Evolutionary conservation across 2,113 vertebrate species (phyloP).

Genomic region (Ancistrus triradiatus): DNA sequence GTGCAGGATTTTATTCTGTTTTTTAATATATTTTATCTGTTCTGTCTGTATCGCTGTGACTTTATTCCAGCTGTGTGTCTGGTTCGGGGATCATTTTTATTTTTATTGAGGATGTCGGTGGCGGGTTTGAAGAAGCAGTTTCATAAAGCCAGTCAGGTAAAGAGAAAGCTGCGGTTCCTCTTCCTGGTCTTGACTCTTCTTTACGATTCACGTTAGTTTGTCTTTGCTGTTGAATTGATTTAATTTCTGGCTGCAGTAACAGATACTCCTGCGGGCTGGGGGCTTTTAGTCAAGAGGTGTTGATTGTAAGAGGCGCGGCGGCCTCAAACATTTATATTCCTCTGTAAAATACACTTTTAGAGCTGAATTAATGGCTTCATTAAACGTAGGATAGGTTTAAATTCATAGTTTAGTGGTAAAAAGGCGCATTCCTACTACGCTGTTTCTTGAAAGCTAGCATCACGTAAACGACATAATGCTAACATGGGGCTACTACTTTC

Average conservation of each 20-base stretch:
- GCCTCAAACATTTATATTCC: not conserved
- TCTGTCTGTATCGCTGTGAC: too few species aligned
- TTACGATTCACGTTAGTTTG: not conserved
- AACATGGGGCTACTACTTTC: not conserved
- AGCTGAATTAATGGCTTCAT: too few species aligned
- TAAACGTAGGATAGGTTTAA: too few species aligned
- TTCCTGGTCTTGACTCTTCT: not conserved
- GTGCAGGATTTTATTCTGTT: not conserved
- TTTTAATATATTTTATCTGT: too few species aligned
- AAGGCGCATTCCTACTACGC: too few species aligned
- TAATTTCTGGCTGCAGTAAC: not conserved
- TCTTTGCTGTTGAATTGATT: not conserved
- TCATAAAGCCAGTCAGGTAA: constrained; percentile 92
- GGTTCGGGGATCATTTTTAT: too few species aligned
- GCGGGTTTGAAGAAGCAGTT: constrained; percentile 91
- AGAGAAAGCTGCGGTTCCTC: constrained; percentile 19
- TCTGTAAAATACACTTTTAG: too few species aligned
- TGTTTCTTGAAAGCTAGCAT: too few species aligned
- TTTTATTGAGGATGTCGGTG: constrained; percentile 74
- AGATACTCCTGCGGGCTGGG: too few species aligned
- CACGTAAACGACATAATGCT: not conserved
- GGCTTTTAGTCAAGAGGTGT: not conserved
- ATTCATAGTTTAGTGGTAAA: too few species aligned
- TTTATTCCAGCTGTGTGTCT: too few species aligned
- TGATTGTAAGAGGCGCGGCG: not conserved